Base-by-base conservation (phyloP, 2,797 vertebrate species). In the Spinus olivaceus region DNA sequence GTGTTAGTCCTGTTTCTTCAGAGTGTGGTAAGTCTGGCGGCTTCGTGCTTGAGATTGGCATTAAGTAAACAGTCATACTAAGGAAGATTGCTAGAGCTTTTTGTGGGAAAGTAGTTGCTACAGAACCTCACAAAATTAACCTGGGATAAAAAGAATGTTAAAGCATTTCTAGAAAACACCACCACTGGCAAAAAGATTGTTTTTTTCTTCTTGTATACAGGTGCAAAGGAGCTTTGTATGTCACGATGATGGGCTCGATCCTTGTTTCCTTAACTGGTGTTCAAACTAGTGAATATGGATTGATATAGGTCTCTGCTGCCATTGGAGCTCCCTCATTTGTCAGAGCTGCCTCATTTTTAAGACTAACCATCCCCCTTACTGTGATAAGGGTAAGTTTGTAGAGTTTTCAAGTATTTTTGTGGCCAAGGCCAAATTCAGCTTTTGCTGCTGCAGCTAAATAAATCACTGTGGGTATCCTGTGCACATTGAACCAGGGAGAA, bases 231-330 rank as follows among this genome's bases (percentile, higher is more conserved):
- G 81, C 77, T 81, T 87, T 97, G 54, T 95, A 74, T 22, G 96
- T 92, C 60, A 91, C 94, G 56, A 96, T 95, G 71, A 91, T 92
- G 3, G 86, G 95, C 33, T 54, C 93, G 76, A 72, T 96, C 33
- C 69, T 97, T 87, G 74, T 96, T 86, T 96, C 94, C 22, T 77
- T 94, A 72, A 95, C 81, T 88, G 92, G 56, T 44, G 33, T 90
- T 86, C 93, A 66, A 78, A 93, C 30, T 41, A 72, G 91, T 86
- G 60, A 93, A 59, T 88, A 95, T 1, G 66, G 96, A 92, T 97
- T 81, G 93, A 96, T 64, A 80, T 77, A 69, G 94, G 93, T n/a
- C 79, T 97, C 44, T 94, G 96, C 96, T 93, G 91, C 76, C 33
- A 70, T 95, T 49, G 53, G 91, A 85, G 92, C 93, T 44, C 91